Base-by-base conservation (phyloP, 37 sponge, comb jelly and placozoan species). In the Lycopodina hypogea region DNA sequence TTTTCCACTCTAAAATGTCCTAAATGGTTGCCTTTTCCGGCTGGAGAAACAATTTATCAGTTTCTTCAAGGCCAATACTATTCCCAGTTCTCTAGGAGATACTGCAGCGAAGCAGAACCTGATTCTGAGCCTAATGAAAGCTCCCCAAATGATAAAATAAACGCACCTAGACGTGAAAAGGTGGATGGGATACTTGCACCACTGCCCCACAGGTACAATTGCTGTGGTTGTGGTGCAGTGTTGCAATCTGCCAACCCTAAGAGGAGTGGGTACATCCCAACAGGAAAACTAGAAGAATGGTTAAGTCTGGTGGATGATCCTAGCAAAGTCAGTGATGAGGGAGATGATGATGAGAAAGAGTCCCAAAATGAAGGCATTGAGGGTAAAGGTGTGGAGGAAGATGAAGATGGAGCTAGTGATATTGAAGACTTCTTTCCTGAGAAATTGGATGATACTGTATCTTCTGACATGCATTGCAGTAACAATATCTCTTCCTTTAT, bases 161-260 rank as follows among this genome's bases (percentile, higher is more conserved):
- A 53, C 55, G 17, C 12, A 53, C 55, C 12, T 12, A 26, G 60
- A 59, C 3, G 6, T 28, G 4, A 23, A 23, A 59, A 59, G 18
- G 60, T 28, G 4, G 15, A 12, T 59, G 28, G 4, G 4, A 18
- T 12, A 6, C 18, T 6, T 4, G 4, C 60, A 59, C 12, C 28
- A 59, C 28, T 26, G 60, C 60, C 60, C 3, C 62, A 17, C 70
- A 61, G 52, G n/a, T 62, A 68, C 37, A 74, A 19, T 14, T 88
- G 89, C 53, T 37, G 69, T 74, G 93, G 93, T 26, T 92, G 93
- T 77, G 93, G 93, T 26, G 84, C 86, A n/a, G 26, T 2, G 4
- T 52, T 92, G 56, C 93, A 92, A 30, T 65, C 76, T 14, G 28
- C 61, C 21, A 68, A 75, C 66, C 75, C 76, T 0, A 29, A 57